phyloP scores from a whole-genome alignment of 2,888 invertebrate species.

The Lycophotia porphyrea region DNA sequence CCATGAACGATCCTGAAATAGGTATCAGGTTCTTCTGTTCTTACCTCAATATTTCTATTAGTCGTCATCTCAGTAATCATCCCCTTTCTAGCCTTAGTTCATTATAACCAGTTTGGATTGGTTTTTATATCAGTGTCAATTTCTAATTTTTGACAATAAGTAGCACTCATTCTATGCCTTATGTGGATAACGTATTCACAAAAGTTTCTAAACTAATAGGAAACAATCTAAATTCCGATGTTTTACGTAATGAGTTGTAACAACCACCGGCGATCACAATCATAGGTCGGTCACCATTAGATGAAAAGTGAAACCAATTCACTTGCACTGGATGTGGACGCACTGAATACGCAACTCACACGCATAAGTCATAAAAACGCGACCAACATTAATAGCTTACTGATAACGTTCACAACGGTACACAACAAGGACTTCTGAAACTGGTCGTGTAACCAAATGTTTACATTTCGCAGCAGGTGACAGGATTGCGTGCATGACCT shows the following conservation, averaged over 20 bases:
- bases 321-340: constrained; percentile 22
- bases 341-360: constrained; percentile 36
- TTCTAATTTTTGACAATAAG: background rate
- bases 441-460: constrained; percentile 25
- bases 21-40: background rate
- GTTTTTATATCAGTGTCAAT: background rate
- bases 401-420: background rate
- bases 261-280: constrained; percentile 19
- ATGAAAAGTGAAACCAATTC: constrained; percentile 62
- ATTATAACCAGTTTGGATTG: background rate
- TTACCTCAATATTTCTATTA: background rate
- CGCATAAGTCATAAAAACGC: background rate
- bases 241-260: constrained; percentile 35
- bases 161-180: background rate
- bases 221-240: constrained; percentile 19
- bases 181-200: background rate
- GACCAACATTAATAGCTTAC: background rate
- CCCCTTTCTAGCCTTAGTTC: background rate
- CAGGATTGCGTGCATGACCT: constrained; percentile 59
- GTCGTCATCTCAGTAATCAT: background rate
- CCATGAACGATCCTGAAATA: background rate
- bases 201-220: constrained; percentile 32
- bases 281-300: constrained; percentile 39
- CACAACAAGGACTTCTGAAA: constrained; percentile 1
- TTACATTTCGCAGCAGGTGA: constrained; percentile 18